phyloP scores from a whole-genome alignment of 2,888 invertebrate genomes.

The Argyra leucocephala region DNA sequence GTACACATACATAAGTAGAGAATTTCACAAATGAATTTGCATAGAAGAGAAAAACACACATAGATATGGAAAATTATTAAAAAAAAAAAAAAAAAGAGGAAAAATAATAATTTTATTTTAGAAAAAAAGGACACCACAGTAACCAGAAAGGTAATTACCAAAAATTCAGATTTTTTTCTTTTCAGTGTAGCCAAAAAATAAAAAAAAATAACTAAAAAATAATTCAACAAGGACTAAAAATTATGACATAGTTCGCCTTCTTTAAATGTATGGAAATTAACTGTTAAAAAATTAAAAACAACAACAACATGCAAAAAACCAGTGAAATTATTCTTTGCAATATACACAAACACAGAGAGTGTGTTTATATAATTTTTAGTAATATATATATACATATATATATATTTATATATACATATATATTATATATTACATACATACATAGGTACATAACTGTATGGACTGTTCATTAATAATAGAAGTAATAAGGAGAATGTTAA shows the following conservation, averaged over 20 bases:
- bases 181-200: not conserved
- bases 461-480: not conserved
- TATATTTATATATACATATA: not conserved
- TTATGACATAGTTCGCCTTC: constrained; percentile 2
- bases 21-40: too few relatives aligned
- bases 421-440: not conserved
- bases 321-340: too few relatives aligned
- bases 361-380: not conserved
- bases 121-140: too few relatives aligned
- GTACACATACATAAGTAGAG: too few relatives aligned
- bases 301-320: too few relatives aligned
- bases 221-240: constrained; percentile 4
- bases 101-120: too few relatives aligned
- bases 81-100: too few relatives aligned
- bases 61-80: too few relatives aligned
- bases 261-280: constrained; percentile 7
- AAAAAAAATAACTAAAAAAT: not conserved
- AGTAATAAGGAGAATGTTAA: not conserved
- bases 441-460: too few relatives aligned
- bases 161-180: not conserved
- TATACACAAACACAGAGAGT: not conserved
- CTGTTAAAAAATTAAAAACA: constrained; percentile 1
- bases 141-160: not conserved
- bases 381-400: not conserved
- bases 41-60: too few relatives aligned